A percentile compares a stretch with the other conserved stretches of the same genome.
Conservation (phyloP, 2,113 vertebrate genomes). For the Actinemys pallida region DNA sequence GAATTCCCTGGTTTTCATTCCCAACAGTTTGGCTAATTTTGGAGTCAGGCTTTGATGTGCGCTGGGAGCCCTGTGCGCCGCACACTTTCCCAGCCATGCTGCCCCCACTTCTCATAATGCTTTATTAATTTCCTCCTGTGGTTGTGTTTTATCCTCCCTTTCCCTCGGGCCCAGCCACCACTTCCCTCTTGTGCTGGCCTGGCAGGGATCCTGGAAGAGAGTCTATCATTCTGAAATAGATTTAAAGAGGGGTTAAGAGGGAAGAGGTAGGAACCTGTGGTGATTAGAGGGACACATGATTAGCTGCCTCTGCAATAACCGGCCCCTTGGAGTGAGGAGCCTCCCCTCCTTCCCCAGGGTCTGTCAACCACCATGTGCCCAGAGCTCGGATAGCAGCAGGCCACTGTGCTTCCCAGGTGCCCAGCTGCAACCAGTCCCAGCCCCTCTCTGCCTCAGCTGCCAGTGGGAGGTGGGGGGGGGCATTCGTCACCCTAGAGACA, state of each 20-base stretch:
- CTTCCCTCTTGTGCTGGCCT: constrained; percentile 63
- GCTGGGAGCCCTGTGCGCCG: constrained; percentile 67
- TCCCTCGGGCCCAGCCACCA: constrained; percentile 64
- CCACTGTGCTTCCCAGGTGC: neutral
- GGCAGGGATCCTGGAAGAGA: constrained; percentile 40
- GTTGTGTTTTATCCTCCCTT: constrained; percentile 73
- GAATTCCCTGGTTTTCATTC: constrained; percentile 70
- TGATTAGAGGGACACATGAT: neutral
- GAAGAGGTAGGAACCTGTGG: constrained; percentile 57
- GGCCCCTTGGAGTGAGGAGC: neutral
- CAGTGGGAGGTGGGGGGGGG: rapidly evolving
- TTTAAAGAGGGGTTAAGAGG: constrained; percentile 68
- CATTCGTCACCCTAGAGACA: neutral
- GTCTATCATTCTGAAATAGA: constrained; percentile 65
- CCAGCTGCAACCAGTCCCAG: neutral
- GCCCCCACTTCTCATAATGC: constrained; percentile 70
- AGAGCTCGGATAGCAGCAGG: rapidly evolving
- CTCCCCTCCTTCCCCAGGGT: neutral
- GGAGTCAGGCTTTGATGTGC: constrained; percentile 76
- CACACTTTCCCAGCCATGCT: constrained; percentile 70
- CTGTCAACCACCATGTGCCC: neutral
- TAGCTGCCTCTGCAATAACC: neutral
- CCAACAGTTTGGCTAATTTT: constrained; percentile 73
- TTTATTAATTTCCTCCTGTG: constrained; percentile 78
- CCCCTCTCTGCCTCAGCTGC: neutral